Conservation (phyloP, 53 echinoderm and acorn worm species). For the Henricia sp. region DNA sequence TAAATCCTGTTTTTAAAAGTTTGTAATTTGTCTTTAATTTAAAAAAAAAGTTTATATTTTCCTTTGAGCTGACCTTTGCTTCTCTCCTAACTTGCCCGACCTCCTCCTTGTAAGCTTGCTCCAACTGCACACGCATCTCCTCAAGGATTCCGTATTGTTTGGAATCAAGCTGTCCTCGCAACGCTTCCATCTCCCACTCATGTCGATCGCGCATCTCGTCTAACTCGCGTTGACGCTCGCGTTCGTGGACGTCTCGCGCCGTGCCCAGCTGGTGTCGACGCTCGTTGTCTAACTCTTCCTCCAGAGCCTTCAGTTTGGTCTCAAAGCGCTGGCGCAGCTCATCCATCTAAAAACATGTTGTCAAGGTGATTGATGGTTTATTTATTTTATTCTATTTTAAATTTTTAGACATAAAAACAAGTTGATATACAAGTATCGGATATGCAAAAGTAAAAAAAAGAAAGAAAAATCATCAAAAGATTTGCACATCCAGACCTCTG, state of each 20-base stretch:
- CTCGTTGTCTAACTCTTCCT: constrained; percentile 75
- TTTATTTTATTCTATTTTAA: no score
- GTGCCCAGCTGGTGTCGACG: constrained; percentile 69
- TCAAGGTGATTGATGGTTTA: neutral
- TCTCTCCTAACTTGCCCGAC: constrained; percentile 58
- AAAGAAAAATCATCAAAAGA: no score
- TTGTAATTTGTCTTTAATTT: no score
- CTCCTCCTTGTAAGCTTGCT: constrained; percentile 69
- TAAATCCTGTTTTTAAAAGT: no score
- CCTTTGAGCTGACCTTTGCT: constrained; percentile 1
- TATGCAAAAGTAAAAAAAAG: no score
- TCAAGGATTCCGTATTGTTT: constrained; percentile 79
- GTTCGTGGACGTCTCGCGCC: constrained; percentile 58
- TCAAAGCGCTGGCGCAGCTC: constrained; percentile 70
- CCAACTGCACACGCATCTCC: constrained; percentile 73
- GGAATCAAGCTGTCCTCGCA: constrained; percentile 71
- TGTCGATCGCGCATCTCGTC: constrained; percentile 68
- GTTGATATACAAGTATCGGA: no score
- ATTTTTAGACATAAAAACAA: no score
- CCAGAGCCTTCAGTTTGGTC: constrained; percentile 50
- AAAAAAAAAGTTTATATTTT: no score
- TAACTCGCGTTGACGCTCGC: constrained; percentile 58
- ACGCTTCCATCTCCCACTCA: constrained; percentile 80
- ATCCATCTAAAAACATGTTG: constrained; percentile 60
- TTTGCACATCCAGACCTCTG: no score